Conservation (phyloP, 2,113 vertebrate genomes). For the Marmota flaviventris region DNA sequence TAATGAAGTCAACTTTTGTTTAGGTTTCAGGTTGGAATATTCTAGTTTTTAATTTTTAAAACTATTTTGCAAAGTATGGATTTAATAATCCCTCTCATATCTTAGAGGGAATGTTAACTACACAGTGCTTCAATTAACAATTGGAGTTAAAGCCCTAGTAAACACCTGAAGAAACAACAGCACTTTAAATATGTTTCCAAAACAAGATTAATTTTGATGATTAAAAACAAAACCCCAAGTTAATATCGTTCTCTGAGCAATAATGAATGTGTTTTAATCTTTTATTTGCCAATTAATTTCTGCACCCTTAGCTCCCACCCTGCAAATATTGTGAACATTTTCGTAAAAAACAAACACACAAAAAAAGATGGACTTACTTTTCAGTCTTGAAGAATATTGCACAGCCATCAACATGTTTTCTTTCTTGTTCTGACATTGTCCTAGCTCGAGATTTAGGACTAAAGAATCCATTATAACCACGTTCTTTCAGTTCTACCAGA, state of each 20-base stretch:
- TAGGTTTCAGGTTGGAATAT: slow-evolving; percentile 56
- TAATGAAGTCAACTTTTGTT: slow-evolving; percentile 41
- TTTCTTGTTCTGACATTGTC: slow-evolving; percentile 98
- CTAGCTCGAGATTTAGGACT: slow-evolving; percentile 98
- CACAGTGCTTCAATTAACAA: slow-evolving; percentile 52
- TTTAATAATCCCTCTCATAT: slow-evolving; percentile 39
- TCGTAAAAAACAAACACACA: neutral
- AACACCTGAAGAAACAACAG: slow-evolving; percentile 72
- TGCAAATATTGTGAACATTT: neutral
- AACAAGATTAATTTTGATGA: slow-evolving; percentile 53
- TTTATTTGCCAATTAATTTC: neutral
- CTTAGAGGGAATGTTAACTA: slow-evolving; percentile 22
- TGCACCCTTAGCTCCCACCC: neutral
- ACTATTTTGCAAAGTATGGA: slow-evolving; percentile 12
- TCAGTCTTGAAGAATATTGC: slow-evolving; percentile 98
- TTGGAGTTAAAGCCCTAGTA: slow-evolving; percentile 54
- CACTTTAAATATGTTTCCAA: slow-evolving; percentile 33
- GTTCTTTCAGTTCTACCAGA: slow-evolving; percentile 96
- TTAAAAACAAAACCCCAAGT: slow-evolving; percentile 2
- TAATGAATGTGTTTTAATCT: slow-evolving; percentile 29
- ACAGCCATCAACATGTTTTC: slow-evolving; percentile 98
- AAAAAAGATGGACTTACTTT: slow-evolving; percentile 90
- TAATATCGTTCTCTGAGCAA: neutral
- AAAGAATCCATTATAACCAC: slow-evolving; percentile 98
- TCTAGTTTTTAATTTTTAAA: slow-evolving; percentile 46